Conservation (phyloP, 2,888 invertebrate genomes). For the Pyrrhia umbra region DNA sequence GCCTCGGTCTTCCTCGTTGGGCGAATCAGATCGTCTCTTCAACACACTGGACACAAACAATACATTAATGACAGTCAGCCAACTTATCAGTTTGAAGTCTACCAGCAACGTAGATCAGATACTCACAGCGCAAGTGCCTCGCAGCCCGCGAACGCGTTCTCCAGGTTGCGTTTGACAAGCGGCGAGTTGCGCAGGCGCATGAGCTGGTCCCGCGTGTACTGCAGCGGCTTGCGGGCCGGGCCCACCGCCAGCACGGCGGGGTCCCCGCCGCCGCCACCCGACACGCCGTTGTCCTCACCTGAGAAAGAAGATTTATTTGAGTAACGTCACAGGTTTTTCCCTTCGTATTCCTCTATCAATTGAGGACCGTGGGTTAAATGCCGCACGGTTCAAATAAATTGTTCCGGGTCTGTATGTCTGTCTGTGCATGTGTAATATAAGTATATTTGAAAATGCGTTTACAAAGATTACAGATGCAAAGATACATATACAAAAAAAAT, state of each 20-base stretch:
- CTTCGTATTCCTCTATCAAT: too few relatives aligned
- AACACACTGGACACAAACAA: slow-evolving; percentile 76
- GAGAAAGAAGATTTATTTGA: slow-evolving; percentile 7
- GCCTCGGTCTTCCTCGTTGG: slow-evolving; percentile 91
- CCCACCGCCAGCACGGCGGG: slow-evolving; percentile 91
- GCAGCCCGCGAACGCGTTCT: slow-evolving; percentile 88
- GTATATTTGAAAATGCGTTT: too few relatives aligned
- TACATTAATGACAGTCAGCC: neutral
- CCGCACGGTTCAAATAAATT: too few relatives aligned
- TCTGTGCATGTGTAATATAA: too few relatives aligned
- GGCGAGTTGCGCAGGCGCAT: slow-evolving; percentile 93
- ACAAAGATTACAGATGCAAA: too few relatives aligned
- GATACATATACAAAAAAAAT: too few relatives aligned
- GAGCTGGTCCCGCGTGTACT: slow-evolving; percentile 93
- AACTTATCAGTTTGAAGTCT: neutral
- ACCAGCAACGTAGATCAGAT: too few relatives aligned
- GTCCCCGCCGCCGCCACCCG: slow-evolving; percentile 82
- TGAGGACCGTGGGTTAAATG: too few relatives aligned
- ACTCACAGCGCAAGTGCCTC: slow-evolving; percentile 84
- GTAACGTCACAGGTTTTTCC: neutral
- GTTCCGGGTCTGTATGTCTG: too few relatives aligned
- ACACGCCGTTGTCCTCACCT: slow-evolving; percentile 79
- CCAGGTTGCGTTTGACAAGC: slow-evolving; percentile 93
- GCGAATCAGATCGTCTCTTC: slow-evolving; percentile 90
- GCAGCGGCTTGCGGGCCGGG: slow-evolving; percentile 84